Evolutionary conservation across 2,113 vertebrate species (phyloP).

Genomic region (Glareola pratincola): DNA sequence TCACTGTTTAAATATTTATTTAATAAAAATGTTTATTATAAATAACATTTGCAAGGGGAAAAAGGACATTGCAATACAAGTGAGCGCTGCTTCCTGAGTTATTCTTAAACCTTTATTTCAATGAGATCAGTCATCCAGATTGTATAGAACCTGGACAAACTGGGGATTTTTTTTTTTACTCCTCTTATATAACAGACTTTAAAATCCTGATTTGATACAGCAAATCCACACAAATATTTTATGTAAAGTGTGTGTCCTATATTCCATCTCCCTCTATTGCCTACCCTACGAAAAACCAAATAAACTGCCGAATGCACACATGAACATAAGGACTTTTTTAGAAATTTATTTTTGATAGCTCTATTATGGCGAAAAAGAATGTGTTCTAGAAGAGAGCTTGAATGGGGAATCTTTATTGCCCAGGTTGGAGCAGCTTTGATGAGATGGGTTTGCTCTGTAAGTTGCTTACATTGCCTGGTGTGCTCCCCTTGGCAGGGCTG

Average conservation of each 20-base stretch:
- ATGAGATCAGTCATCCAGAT: not conserved
- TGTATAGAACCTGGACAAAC: not conserved
- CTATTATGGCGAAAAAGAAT: not conserved
- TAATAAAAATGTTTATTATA: not conserved
- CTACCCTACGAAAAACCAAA: not conserved
- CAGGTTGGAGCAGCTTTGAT: not conserved
- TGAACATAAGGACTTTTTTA: not conserved
- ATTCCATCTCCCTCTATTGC: not conserved
- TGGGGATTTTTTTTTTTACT: not conserved
- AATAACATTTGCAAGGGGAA: not conserved
- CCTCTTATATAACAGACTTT: not conserved
- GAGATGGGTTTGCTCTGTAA: not conserved
- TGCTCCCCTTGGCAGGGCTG: not conserved
- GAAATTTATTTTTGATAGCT: not conserved
- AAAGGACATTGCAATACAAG: not conserved
- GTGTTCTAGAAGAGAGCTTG: not conserved
- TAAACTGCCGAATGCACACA: not conserved
- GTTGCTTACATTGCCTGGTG: not conserved
- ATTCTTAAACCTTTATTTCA: constrained; percentile 14
- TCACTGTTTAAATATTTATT: not conserved
- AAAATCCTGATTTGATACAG: not conserved
- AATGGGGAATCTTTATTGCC: not conserved
- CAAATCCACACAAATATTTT: not conserved
- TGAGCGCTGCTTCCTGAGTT: not conserved
- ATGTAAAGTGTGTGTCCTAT: not conserved